These are phyloP conservation scores for Tanypteryx hageni DNA, from an alignment of 2,888 invertebrate genomes.

Conservation along the genomic window DNA sequence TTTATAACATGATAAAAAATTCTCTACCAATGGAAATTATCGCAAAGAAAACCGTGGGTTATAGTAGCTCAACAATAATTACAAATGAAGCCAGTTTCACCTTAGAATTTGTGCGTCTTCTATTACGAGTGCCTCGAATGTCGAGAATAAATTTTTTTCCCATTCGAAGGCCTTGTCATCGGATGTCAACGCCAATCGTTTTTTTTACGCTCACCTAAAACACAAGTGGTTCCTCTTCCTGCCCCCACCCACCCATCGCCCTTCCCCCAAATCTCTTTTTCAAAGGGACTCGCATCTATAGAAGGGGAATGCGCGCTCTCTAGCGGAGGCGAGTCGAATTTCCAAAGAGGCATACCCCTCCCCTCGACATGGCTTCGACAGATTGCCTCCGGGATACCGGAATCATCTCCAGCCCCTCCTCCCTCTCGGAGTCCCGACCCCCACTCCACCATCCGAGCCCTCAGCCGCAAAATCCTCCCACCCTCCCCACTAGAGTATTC, in stretches of 20 bases:
- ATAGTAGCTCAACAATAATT: too few species aligned
- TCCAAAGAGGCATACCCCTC: constrained; percentile 55
- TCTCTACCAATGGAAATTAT: too few species aligned
- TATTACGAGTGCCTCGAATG: too few species aligned
- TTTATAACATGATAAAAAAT: too few species aligned
- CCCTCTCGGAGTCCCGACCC: not conserved
- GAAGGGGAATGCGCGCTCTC: constrained; percentile 52
- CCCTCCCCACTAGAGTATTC: not conserved
- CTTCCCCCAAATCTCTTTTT: constrained; percentile 34
- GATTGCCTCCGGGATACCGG: constrained; percentile 56
- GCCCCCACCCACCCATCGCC: not conserved
- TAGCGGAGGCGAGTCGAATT: constrained; percentile 55
- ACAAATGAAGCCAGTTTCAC: too few species aligned
- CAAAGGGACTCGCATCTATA: constrained; percentile 34
- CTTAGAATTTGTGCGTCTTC: too few species aligned
- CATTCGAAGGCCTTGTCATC: constrained; percentile 1
- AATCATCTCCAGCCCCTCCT: constrained; percentile 51
- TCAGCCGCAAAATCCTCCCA: not conserved
- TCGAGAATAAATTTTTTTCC: not conserved
- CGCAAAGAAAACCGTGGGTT: too few species aligned
- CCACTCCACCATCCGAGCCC: not conserved
- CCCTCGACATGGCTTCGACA: constrained; percentile 54
- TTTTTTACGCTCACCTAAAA: not conserved
- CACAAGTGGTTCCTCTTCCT: constrained; percentile 36
- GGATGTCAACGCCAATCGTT: constrained; percentile 22